These are phyloP conservation scores for Tiaroga cobitis DNA, from an alignment of 2,797 vertebrate species.

Conservation along the genomic window DNA sequence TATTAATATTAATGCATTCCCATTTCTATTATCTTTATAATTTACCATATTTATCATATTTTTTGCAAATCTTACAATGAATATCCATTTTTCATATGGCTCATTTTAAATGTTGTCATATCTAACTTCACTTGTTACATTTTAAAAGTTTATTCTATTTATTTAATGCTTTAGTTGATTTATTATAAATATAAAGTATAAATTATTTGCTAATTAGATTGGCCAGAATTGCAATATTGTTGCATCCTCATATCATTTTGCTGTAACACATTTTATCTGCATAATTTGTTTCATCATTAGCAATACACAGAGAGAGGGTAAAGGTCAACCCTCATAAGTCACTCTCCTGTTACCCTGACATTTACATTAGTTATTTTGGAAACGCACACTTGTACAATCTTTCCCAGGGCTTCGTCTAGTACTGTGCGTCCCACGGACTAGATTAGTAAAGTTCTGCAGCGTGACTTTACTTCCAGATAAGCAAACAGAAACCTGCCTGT, in stretches of 20 bases:
- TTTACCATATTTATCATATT: neutral
- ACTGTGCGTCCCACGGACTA: neutral
- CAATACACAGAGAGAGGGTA: neutral
- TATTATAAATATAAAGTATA: neutral
- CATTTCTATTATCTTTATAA: neutral
- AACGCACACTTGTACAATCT: neutral
- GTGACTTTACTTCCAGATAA: neutral
- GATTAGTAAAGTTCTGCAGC: neutral
- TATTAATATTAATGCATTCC: neutral
- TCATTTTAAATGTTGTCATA: neutral
- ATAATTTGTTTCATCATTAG: neutral
- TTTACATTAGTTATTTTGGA: slow-evolving; percentile 65
- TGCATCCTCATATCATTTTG: neutral
- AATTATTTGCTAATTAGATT: neutral
- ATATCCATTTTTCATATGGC: neutral
- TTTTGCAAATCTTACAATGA: neutral
- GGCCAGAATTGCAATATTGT: neutral
- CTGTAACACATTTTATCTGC: neutral
- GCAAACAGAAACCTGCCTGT: neutral
- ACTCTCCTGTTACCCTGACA: slow-evolving; percentile 66
- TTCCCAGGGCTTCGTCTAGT: neutral
- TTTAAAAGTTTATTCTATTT: neutral
- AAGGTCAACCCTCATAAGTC: slow-evolving; percentile 31
- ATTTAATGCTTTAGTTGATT: neutral
- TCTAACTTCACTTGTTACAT: neutral